These are phyloP conservation scores for Harmothoe impar DNA, from an alignment of 2,888 invertebrate genomes.

Conservation along the genomic window DNA sequence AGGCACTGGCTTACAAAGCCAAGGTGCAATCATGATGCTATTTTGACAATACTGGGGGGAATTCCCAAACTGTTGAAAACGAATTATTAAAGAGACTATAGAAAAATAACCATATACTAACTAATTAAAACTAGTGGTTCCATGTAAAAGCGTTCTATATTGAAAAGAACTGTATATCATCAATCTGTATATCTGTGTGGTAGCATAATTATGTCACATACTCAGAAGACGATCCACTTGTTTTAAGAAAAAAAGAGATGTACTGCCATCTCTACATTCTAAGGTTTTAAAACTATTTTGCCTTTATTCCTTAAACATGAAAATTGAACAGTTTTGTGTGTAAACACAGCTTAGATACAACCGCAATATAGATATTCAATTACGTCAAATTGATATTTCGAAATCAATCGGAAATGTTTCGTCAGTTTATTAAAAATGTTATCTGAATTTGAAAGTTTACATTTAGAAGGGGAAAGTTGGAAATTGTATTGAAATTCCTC, in stretches of 20 bases:
- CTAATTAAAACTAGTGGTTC: not conserved
- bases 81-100: not conserved
- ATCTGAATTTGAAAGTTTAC: not conserved
- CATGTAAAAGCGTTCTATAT: not conserved
- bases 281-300: not conserved
- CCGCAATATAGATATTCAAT: no score
- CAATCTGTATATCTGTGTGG: slow-evolving; percentile 5
- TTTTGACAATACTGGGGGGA: slow-evolving; percentile 46
- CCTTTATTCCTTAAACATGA: not conserved
- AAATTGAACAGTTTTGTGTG: not conserved
- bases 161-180: not conserved
- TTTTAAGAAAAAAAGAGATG: not conserved
- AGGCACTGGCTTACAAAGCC: slow-evolving; percentile 20
- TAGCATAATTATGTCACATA: slow-evolving; percentile 25
- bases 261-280: not conserved
- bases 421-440: not conserved
- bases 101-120: slow-evolving; percentile 1
- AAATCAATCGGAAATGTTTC: not conserved
- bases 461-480: not conserved
- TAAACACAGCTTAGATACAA: no score
- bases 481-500: not conserved
- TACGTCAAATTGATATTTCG: not conserved
- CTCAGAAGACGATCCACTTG: not conserved
- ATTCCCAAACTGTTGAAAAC: slow-evolving; percentile 45
- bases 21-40: slow-evolving; percentile 38